Evolutionary conservation across 2,888 invertebrate species (phyloP), one percentile per base, ranked within the genome.

Genomic region (Microctonus hyperodae): DNA sequence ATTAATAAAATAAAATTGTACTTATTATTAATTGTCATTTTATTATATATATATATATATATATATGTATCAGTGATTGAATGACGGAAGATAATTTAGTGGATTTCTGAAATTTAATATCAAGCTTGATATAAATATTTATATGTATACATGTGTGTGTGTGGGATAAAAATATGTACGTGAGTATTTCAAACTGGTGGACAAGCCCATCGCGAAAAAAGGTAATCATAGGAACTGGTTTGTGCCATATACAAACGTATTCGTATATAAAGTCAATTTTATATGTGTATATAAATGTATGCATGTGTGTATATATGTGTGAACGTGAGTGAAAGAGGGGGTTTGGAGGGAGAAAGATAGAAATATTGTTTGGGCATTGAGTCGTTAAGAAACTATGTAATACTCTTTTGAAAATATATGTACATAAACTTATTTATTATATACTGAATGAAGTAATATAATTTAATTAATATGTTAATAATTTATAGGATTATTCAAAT

Each of bases 401-500:
- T 68, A 70, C 66, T 50, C 66, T 28, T 48, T 4, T 20, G 64
- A 35, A 57, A 65, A 67, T 57, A 70, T 63, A 65, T 3, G 44
- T 6, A 44, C 20, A 44, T 16, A n/a, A 44, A 44, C 1, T 44
- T 44, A n/a, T 4, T n/a, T n/a, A n/a, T n/a, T 55, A 56, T 61
- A 31, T 7, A 28, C 7, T 28, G 28, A 50, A 7, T 13, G 63
- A 37, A 67, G 70, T 16, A 44, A 44, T n/a, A 20, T 74, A 74
- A 77, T 78, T n/a, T 76, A 75, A 73, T 69, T 72, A 68, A 64
- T 64, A 70, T 62, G 71, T 69, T 73, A 63, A 71, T 63, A 28
- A 53, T 37, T 76, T 74, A 76, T 75, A 74, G 69, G 72, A 73
- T 75, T 73, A 75, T 77, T 77, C 31, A 75, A 75, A 75, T n/a